Percentiles rank a stretch among this genome's conserved stretches.
Evolutionary conservation across 2,797 vertebrate genomes (phyloP).

Genomic region (Pristis pectinata): DNA sequence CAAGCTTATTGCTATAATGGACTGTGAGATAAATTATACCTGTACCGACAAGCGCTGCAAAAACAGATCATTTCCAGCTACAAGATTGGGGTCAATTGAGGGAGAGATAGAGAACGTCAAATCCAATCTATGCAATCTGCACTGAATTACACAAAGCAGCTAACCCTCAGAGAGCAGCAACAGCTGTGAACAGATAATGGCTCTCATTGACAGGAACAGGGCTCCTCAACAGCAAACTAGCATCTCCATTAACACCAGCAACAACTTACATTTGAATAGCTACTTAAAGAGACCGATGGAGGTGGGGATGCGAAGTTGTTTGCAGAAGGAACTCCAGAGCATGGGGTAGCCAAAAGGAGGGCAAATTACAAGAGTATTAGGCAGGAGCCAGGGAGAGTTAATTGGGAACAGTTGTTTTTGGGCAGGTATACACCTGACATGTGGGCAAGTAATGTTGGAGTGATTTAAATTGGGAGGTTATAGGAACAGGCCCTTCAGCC

Average conservation of each 20-base stretch:
- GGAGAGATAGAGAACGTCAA: constrained; percentile 24
- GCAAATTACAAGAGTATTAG: too few species aligned
- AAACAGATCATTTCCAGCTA: constrained; percentile 14
- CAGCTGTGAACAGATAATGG: not conserved
- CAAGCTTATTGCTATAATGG: not conserved
- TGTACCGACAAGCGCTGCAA: not conserved
- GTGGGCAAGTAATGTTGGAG: not conserved
- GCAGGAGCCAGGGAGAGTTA: too few species aligned
- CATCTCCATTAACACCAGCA: not conserved
- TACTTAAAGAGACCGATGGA: not conserved
- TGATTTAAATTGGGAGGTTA: not conserved
- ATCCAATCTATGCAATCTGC: not conserved
- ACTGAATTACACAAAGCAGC: not conserved
- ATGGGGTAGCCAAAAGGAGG: too few species aligned
- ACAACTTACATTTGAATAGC: not conserved
- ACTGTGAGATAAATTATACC: not conserved
- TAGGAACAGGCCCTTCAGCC: too few species aligned
- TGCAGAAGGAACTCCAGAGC: not conserved
- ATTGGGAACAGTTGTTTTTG: too few species aligned
- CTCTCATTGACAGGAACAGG: not conserved
- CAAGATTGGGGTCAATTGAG: not conserved
- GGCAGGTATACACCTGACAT: too few species aligned
- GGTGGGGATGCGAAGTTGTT: too few species aligned
- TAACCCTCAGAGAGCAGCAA: not conserved
- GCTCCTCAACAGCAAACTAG: not conserved